Base-by-base conservation (phyloP, 2,113 vertebrate genomes). In the Capricornis sumatraensis region DNA sequence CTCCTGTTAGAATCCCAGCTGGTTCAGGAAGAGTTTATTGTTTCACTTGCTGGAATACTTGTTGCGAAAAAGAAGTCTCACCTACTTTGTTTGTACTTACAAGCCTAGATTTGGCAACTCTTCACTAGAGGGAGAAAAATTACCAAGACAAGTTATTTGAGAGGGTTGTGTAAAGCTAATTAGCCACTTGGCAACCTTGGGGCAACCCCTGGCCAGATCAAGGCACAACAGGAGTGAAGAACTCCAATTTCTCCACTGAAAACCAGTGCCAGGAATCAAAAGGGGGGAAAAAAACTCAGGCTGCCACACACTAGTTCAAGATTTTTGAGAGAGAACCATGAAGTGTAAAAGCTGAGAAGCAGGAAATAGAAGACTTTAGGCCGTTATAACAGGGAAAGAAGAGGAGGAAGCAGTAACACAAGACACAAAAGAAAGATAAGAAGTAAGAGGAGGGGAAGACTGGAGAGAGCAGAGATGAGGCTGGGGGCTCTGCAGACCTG, bases 41-140 rank as follows among this genome's bases (percentile, higher is more conserved):
- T 96, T 97, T 91, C 58, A 91, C 79, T 97, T 92, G 86, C 81
- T 45, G 28, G 86, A 97, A 94, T 50, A 67, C 67, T 27, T 87
- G 19, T 10, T 86, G 60, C 57, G 14, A 55, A 94, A 71, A 96
- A 94, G 52, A 86, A 36, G 13, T 36, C 45, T 94, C 74, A 67
- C 91, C 67, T 86, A 17, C 50, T 62, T 92, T 83, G 23, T 81
- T 79, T 85, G 21, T 90, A 28, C 92, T 85, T 84, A 52, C 57
- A 89, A 94, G 78, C 84, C 91, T 74, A 89, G 87, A 93, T 81
- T 64, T 94, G 87, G 19, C 53, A 60, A 43, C 47, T 79, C 12
- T 92, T 30, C 64, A 74, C 15, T 23, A 2, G 21, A n/a, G 50
- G 17, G 47, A 87, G 57, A 83, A 83, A 58, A 90, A 8, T 57